phyloP scores from a whole-genome alignment of 2,888 invertebrate genomes.

The Acronicta psi region DNA sequence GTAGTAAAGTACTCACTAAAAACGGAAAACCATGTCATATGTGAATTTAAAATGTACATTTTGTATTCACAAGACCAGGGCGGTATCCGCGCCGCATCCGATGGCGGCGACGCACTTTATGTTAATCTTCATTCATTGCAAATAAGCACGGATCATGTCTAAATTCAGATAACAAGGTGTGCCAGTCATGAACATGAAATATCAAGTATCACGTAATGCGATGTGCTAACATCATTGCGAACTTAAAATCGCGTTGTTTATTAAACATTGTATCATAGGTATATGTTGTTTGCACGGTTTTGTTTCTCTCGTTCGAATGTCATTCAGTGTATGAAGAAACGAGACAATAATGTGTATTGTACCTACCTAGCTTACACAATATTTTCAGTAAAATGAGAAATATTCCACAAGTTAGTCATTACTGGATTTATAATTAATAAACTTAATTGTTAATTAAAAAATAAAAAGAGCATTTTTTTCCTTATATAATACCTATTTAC shows the following conservation, averaged over 20 bases:
- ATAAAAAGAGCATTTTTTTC: not conserved
- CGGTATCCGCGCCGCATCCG: conserved; percentile 63
- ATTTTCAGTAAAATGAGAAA: no score
- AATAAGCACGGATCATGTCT: conserved; percentile 77
- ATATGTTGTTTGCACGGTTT: no score
- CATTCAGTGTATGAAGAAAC: no score
- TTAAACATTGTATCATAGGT: no score
- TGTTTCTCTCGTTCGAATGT: no score
- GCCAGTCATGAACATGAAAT: conserved; percentile 33
- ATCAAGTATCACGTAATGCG: conserved; percentile 19
- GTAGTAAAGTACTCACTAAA: conserved; percentile 28
- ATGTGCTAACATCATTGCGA: conserved; percentile 7
- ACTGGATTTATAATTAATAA: no score
- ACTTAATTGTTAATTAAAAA: no score
- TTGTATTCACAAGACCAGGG: conserved; percentile 65
- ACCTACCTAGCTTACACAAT: no score
- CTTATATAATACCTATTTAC: not conserved
- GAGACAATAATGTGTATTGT: no score
- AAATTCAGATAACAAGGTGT: conserved; percentile 48
- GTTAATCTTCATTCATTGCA: conserved; percentile 85
- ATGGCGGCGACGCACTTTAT: conserved; percentile 75
- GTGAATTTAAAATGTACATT: conserved; percentile 67
- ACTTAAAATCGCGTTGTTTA: not conserved
- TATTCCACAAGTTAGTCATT: no score
- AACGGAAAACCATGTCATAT: conserved; percentile 51